Evolutionary conservation across 2,113 vertebrate genomes (phyloP).

Genomic region (Gallinago media): DNA sequence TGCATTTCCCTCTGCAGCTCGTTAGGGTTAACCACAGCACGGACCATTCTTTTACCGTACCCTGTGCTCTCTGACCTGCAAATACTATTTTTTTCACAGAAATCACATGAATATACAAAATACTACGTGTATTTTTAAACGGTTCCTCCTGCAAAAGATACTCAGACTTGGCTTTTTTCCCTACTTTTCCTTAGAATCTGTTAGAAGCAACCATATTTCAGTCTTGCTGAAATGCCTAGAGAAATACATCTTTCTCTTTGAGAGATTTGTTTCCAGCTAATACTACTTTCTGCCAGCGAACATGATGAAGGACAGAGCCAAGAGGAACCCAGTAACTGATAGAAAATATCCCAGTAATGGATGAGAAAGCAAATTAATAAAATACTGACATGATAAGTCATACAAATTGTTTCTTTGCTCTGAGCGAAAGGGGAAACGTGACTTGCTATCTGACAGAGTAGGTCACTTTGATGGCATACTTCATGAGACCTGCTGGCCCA

Average conservation of each 20-base stretch:
- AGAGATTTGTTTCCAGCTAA: conserved; percentile 15
- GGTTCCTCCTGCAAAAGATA: neutral
- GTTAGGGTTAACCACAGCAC: neutral
- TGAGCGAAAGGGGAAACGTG: neutral
- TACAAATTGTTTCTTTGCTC: neutral
- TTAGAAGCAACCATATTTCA: neutral
- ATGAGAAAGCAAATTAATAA: conserved; percentile 47
- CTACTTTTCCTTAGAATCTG: neutral
- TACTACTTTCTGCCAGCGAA: neutral
- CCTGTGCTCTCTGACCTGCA: neutral
- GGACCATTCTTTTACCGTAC: neutral
- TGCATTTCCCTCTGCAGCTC: neutral
- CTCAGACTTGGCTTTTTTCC: neutral
- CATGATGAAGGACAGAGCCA: conserved; percentile 17
- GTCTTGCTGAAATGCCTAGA: neutral
- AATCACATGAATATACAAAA: neutral
- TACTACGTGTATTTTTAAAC: neutral
- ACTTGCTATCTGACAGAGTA: neutral
- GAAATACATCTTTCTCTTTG: neutral
- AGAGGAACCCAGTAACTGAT: neutral
- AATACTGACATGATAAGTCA: neutral
- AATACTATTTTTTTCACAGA: neutral
- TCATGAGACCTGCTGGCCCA: neutral
- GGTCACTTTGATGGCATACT: neutral
- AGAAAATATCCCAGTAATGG: conserved; percentile 16